A percentile compares a stretch with the other conserved stretches of the same genome.
Conservation (phyloP, 2,113 vertebrate genomes). For the Cyanoderma ruficeps region DNA sequence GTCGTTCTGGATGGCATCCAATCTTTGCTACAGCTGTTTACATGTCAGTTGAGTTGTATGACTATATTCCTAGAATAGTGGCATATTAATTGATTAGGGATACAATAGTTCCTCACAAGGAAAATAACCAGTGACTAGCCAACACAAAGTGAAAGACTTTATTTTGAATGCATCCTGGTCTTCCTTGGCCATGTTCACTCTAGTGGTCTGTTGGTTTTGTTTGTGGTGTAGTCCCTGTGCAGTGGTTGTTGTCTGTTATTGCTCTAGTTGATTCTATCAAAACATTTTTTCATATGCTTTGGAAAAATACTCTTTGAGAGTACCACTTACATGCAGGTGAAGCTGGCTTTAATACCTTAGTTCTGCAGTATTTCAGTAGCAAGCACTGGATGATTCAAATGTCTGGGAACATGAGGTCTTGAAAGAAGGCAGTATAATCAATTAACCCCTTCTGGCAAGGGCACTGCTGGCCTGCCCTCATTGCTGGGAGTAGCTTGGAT, state of each 20-base stretch:
- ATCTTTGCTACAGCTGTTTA: neutral
- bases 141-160: neutral
- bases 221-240: accelerated
- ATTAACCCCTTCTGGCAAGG: neutral
- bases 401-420: neutral
- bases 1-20: neutral
- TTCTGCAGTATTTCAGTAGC: neutral
- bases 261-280: neutral
- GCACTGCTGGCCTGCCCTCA: neutral
- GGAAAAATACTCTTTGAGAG: neutral
- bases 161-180: neutral
- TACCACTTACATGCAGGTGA: neutral
- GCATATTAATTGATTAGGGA: neutral
- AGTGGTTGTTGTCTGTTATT: neutral
- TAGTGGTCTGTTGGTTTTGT: neutral
- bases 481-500: neutral
- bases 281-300: neutral
- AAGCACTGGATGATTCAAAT: neutral
- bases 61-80: neutral
- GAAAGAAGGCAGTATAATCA: neutral
- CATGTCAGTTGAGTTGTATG: neutral
- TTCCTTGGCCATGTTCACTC: accelerated
- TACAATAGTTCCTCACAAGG: neutral
- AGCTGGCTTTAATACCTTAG: neutral
- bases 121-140: neutral